Evolutionary conservation across 1,140 invertebrate species (phyloP).

Genomic region (Zeugodacus cucurbitae): DNA sequence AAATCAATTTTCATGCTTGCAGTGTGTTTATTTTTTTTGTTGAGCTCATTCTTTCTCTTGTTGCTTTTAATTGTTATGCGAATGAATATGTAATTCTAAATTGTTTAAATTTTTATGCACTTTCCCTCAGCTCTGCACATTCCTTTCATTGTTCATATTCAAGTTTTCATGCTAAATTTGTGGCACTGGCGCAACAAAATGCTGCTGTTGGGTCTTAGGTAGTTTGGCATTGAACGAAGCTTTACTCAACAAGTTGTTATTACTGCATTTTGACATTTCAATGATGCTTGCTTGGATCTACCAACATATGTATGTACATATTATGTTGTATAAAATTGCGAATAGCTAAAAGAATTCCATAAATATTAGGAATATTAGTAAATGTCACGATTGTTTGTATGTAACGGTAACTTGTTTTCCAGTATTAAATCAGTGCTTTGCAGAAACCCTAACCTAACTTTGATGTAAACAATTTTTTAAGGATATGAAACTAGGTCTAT

Average conservation of each 20-base stretch:
- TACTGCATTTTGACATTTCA: background rate
- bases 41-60: background rate
- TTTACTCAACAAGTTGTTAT: conserved; percentile 19
- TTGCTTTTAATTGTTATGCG: background rate
- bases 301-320: background rate
- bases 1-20: background rate
- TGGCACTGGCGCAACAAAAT: background rate
- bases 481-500: too few relatives aligned
- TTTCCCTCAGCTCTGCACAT: background rate
- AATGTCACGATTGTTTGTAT: too few relatives aligned
- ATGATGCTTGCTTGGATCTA: background rate
- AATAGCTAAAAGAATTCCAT: too few relatives aligned
- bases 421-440: too few relatives aligned
- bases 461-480: too few relatives aligned
- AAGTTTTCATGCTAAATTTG: background rate
- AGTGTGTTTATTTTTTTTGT: too few relatives aligned
- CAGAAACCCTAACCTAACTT: too few relatives aligned
- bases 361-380: too few relatives aligned
- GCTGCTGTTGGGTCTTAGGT: background rate
- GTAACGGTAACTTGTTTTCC: too few relatives aligned
- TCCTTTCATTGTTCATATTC: background rate
- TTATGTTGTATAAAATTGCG: background rate
- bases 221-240: background rate
- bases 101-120: background rate
- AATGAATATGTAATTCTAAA: background rate